These are phyloP conservation scores for Leptopilina boulardi DNA, from an alignment of 1,140 invertebrate species.

Conservation along the genomic window DNA sequence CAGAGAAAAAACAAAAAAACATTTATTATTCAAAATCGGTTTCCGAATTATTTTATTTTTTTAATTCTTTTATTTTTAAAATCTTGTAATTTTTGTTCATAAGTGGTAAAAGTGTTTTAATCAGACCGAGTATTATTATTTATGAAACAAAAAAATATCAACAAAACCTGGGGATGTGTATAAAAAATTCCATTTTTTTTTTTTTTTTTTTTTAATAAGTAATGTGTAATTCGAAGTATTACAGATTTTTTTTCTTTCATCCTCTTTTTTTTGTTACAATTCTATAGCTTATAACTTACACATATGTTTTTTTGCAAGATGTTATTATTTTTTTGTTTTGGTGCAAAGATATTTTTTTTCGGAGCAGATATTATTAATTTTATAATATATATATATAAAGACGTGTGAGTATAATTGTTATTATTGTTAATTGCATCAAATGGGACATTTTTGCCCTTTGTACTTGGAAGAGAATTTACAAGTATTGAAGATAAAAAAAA, in stretches of 20 bases:
- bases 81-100: no score
- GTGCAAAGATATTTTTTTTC: constrained; percentile 2
- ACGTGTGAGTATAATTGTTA: constrained; percentile 7
- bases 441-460: not conserved
- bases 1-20: no score
- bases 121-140: no score
- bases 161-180: no score
- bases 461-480: constrained; percentile 24
- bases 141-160: no score
- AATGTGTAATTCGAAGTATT: constrained; percentile 49
- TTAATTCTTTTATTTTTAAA: no score
- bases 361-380: no score
- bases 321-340: no score
- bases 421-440: constrained; percentile 29
- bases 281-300: constrained; percentile 38
- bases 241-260: constrained; percentile 47
- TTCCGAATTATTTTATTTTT: no score
- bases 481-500: not conserved
- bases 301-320: constrained; percentile 43
- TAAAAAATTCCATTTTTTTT: no score
- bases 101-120: no score
- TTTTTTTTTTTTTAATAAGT: constrained; percentile 42
- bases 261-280: constrained; percentile 50
- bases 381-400: constrained; percentile 22
- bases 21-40: no score